Evolutionary conservation across 2,113 vertebrate genomes (phyloP), one percentile per base, ranked within the genome.

Genomic region (Ochotona princeps): DNA sequence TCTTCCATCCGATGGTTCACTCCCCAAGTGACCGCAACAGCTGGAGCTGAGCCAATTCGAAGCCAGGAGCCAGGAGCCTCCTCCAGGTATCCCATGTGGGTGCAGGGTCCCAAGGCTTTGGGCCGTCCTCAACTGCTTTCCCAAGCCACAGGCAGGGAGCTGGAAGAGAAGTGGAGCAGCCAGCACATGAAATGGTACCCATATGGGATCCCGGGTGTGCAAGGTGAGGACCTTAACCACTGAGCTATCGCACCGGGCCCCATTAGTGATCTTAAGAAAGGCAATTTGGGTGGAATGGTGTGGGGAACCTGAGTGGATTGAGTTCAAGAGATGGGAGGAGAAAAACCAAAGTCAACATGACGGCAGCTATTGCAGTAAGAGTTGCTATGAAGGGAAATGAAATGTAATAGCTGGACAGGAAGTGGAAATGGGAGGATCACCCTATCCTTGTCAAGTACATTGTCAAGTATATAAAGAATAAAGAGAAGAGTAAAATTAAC

Each of bases 121-220:
- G 38, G 38, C 38, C 6, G 38, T 44, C 38, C 38, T 44, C 38
- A 6, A 44, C 38, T 44, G 38, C 38, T 44, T 44, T 44, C 38
- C 38, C 38, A 44, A 6, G 38, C 38, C 38, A 44, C 38, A 44
- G 6, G 38, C 38, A 44, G 38, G 38, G 38, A 44, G 38, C 38
- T 44, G 38, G 38, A 44, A 44, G 38, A 6, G 38, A 44, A 44
- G 38, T 6, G 6, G 38, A 44, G 38, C 38, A 3, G 38, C 38
- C 38, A 6, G 38, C 4, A 44, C 6, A 4, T 4, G 38, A 44
- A 44, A 3, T 44, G 3, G 38, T 6, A 6, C 3, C 38, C 6
- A 44, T 44, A 44, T 44, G 38, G 38, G 38, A 44, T 44, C 38
- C 38, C 38, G 6, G 38, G 38, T 44, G 38, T 44, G 38, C 38